Base-by-base conservation (phyloP, 2,113 vertebrate genomes). In the Syngnathus floridae region DNA sequence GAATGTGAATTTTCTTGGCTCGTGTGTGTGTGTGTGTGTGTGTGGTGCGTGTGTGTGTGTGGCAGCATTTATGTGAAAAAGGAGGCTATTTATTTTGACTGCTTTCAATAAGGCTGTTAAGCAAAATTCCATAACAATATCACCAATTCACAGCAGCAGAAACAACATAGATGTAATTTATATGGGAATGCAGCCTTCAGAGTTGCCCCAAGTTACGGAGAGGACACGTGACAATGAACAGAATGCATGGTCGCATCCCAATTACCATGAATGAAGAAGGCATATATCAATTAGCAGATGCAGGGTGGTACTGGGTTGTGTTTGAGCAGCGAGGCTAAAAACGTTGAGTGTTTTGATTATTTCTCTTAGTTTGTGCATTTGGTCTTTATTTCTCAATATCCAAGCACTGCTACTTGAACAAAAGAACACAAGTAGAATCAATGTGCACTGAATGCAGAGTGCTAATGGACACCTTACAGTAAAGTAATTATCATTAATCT, bases 121-220 rank as follows among this genome's bases (percentile, higher is more conserved):
- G 67, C 56, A 81, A 77, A 82, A 89, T 88, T 88, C 81, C 83
- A 84, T 88, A 88, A 89, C 82, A 86, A 84, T 87, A 75, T 82
- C 86, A 90, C 87, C 89, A 90, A 84, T 89, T 87, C 82, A 74
- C 71, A 75, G 84, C 76, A 76, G 87, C 76, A 74, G 76, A 78
- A 79, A 72, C 84, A 88, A 86, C 85, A 81, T 79, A 73, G 78
- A 89, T 87, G 86, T 90, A 83, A 91, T 91, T 91, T 91, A 90
- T 91, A 91, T 92, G 90, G 86, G 90, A 91, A 91, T 91, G 83
- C 72, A 64, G 68, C 70, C 69, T 62, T 66, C 69, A 14, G 67
- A 79, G 81, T 76, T 64, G 79, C 83, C 76, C 76, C 64, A 64
- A 80, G 86, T 80, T 80, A 80, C 72, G 66, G 66, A 64, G 77